Base-by-base conservation (phyloP, 2,888 invertebrate genomes). In the Gastrophysa polygoni region DNA sequence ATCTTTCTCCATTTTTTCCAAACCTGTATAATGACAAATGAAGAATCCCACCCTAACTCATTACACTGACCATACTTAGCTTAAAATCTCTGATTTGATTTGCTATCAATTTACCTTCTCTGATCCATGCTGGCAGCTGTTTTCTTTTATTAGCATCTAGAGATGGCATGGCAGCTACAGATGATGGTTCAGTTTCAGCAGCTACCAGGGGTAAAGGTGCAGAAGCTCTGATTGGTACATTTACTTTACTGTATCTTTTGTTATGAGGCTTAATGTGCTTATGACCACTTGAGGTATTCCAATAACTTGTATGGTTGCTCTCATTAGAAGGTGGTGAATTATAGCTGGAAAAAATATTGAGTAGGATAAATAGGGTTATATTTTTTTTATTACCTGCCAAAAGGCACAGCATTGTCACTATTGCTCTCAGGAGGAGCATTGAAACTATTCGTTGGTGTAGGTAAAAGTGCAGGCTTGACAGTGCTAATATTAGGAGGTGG, bases 1-100 rank as follows among this genome's bases (percentile, higher is more conserved):
- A 73, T 97, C 96, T 20, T 93, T 86, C 80, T 98, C 98, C 95
- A 98, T 97, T 84, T 98, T 98, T 78, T 98, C 98, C 70, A 98
- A 83, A 29, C 97, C 97, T 85, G 86, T 85, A 32, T 11, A 8
- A 2, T 10, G 10, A 24, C 7, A 24, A 24, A 7, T 24, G 24
- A 7, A n/a, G n/a, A n/a, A n/a, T n/a, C n/a, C n/a, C n/a, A n/a
- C n/a, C n/a, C n/a, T n/a, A n/a, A n/a, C n/a, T n/a, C n/a, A n/a
- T n/a, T n/a, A n/a, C n/a, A n/a, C n/a, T n/a, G n/a, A n/a, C n/a
- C n/a, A n/a, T n/a, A n/a, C n/a, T n/a, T n/a, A n/a, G n/a, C n/a
- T 24, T 24, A 24, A 24, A 3, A 24, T 5, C 24, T 7, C 24
- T 4, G 18, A 43, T 34, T 2, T 38, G n/a, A 50, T 21, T 21